Evolutionary conservation across 2,113 vertebrate species (phyloP), one percentile per base, ranked within the genome.

Genomic region (Pseudopodoces humilis): DNA sequence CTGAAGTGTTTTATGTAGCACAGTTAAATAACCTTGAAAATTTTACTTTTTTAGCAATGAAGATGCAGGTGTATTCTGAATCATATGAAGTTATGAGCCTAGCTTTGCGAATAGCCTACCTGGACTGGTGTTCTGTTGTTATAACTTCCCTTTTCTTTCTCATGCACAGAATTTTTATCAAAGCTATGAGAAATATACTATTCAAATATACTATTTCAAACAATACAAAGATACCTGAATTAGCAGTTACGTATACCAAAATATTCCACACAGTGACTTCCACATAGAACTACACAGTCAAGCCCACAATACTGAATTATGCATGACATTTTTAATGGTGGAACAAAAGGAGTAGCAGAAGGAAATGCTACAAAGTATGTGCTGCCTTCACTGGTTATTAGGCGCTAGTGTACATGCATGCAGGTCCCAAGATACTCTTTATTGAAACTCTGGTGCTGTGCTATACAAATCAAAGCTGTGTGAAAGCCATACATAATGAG

Each of bases 331-430:
- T 93, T 93, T 96, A 96, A 94, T 92, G 74, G 65, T 94, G 85
- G 60, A 96, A 90, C 79, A 90, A 95, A 96, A 88, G 65, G 64
- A 89, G 67, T 10, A 55, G 76, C 92, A 92, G 84, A 95, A 97
- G 79, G 90, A 83, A 86, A 63, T 47, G 23, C 85, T 72, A 70
- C 62, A 70, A 37, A 93, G 41, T 69, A 14, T 14, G 1, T 58
- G 74, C 79, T 39, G 47, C 76, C 72, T 93, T 95, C 2, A 0
- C 43, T 79, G 72, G 59, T 95, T 92, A 90, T 80, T 94, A 97
- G 91, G 56, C 80, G 33, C 35, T 52, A 83, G 55, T 76, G 74
- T 85, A 89, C 8, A 20, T 71, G 55, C 44, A 47, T 95, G 60
- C 63, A 96, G 76, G 95, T 97, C 80, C 83, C 80, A 86, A 52